phyloP scores from a whole-genome alignment of 1,140 invertebrate genomes.

The Saccostrea cuccullata region DNA sequence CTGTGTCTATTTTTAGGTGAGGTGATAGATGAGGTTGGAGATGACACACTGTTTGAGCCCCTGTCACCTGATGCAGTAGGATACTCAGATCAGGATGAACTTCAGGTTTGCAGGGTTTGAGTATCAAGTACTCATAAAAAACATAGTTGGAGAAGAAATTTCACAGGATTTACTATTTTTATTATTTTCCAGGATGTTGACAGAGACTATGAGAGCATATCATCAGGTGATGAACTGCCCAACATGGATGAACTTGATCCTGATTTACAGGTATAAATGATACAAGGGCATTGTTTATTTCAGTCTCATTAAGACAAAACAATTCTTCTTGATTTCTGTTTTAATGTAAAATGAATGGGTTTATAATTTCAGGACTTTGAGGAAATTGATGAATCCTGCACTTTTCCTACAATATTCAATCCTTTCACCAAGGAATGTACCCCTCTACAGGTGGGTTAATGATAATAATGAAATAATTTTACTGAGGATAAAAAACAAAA shows the following conservation, averaged over 20 bases:
- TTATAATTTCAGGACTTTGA: constrained; percentile 31
- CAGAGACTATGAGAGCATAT: constrained; percentile 75
- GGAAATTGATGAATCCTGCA: constrained; percentile 50
- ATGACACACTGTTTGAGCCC: constrained; percentile 47
- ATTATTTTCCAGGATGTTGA: constrained; percentile 64
- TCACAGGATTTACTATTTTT: background rate
- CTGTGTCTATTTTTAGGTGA: constrained; percentile 28
- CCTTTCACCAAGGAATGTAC: constrained; percentile 44
- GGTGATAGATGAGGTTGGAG: constrained; percentile 44
- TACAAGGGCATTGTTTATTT: background rate
- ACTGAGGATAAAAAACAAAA: no score
- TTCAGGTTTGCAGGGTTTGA: constrained; percentile 21
- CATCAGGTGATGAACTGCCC: constrained; percentile 75
- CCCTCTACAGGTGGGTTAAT: constrained; percentile 38
- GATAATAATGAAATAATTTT: no score
- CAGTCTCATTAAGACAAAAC: background rate
- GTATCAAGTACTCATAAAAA: background rate
- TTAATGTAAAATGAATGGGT: background rate
- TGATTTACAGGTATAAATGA: constrained; percentile 38
- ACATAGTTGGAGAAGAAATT: background rate
- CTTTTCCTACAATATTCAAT: constrained; percentile 47
- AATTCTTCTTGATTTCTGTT: background rate
- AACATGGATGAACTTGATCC: constrained; percentile 62
- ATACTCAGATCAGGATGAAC: constrained; percentile 36
- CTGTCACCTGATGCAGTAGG: constrained; percentile 53